Evolutionary conservation across 2,797 vertebrate genomes (phyloP), one percentile per base, ranked within the genome.

Genomic region (Pangasius larnaudii): DNA sequence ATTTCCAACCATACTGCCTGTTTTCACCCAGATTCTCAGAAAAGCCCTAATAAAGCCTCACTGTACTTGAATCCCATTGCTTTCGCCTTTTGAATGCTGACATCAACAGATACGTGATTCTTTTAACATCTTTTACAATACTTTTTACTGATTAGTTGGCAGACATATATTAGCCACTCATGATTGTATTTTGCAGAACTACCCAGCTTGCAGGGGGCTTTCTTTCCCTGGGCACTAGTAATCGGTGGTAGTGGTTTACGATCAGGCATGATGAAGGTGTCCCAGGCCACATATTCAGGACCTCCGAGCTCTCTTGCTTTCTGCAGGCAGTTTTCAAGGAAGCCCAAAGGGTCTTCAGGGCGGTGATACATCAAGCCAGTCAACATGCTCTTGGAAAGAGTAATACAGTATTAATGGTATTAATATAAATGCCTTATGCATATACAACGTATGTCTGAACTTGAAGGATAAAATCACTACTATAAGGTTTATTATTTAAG

Each of bases 291-390:
- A 86, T 90, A 91, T 89, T 94, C 93, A 0, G 93, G 93, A 1
- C 95, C 95, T 0, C 95, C 95, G 16, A 95, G 85, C 27, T 94
- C 93, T 39, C 93, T 91, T 7, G 94, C 92, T 85, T 93, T 94
- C 88, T 94, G 94, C 90, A 95, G 88, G 87, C 95, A 95, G 59
- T 87, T 87, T 74, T 95, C 94, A 49, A 95, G 90, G 87, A 95
- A 95, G 49, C 77, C 56, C 27, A 95, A 87, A 1, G 95, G 95
- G 85, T 95, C 95, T 49, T 95, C 95, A 0, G 95, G 95, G 10
- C 90, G 92, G 87, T 94, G 92, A 74, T 94, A 95, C 94, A 95
- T 95, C 83, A 95, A 92, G 22, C 95, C 95, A 2, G 95, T 95
- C 75, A 95, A 89, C 93, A 95, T 93, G 89, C 95, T 95, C 95